Conservation (phyloP, 1,140 invertebrate genomes). For the Andricus grossulariae region DNA sequence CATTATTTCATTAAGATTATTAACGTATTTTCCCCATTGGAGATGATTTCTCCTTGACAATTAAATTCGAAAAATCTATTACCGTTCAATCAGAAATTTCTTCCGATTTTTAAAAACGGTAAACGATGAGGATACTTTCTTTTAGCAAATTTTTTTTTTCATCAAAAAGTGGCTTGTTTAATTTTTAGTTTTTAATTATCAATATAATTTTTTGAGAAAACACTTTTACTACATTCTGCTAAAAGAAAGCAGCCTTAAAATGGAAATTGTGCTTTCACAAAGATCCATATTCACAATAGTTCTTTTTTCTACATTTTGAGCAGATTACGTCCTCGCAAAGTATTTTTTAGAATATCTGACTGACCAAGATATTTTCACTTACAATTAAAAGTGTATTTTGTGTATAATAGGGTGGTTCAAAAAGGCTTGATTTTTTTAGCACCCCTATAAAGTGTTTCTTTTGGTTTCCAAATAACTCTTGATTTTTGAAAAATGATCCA, state of each 20-base stretch:
- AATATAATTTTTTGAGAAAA: not conserved
- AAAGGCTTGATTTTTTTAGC: too few relatives aligned
- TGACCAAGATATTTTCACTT: conserved; percentile 53
- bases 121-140: not conserved
- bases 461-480: too few relatives aligned
- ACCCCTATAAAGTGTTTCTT: too few relatives aligned
- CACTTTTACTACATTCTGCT: too few relatives aligned
- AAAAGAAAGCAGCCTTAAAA: too few relatives aligned
- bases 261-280: conserved; percentile 25
- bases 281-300: conserved; percentile 33
- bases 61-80: conserved; percentile 16
- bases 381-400: conserved; percentile 39
- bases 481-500: too few relatives aligned
- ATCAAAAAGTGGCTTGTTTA: not conserved
- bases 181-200: not conserved
- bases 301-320: conserved; percentile 57
- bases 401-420: too few relatives aligned
- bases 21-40: conserved; percentile 12
- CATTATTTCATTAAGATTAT: conserved; percentile 1
- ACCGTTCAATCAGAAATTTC: not conserved
- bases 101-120: not conserved
- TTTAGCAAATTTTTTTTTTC: not conserved
- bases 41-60: conserved; percentile 46
- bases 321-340: conserved; percentile 63
- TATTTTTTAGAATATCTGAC: conserved; percentile 67